phyloP scores from a whole-genome alignment of 30 jellyfish, hydroid and myxozoan genomes.

The Turritopsis rubra region DNA sequence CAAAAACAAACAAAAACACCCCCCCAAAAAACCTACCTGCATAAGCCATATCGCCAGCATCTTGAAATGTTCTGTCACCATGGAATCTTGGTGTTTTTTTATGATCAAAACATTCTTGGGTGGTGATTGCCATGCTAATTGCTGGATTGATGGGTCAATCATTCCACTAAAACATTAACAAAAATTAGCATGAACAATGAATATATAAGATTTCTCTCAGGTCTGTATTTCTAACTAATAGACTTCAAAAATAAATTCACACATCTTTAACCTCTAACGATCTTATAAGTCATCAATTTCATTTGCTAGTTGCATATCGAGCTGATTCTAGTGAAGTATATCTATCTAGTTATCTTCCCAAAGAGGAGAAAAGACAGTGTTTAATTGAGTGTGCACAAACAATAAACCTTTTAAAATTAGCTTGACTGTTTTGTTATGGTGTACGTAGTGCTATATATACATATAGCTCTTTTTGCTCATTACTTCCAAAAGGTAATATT shows the following conservation, averaged over 20 bases:
- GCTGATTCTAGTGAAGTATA: too few relatives aligned
- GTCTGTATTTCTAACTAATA: too few relatives aligned
- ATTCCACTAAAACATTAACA: slow-evolving; percentile 41
- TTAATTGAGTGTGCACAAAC: background rate
- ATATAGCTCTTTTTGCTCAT: too few relatives aligned
- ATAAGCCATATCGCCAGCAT: slow-evolving; percentile 63
- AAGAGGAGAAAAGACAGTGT: too few relatives aligned
- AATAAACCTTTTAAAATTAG: background rate
- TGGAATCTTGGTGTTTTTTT: slow-evolving; percentile 55
- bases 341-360: too few relatives aligned
- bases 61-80: slow-evolving; percentile 56
- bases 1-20: background rate
- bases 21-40: slow-evolving; percentile 35
- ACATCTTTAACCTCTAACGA: too few relatives aligned
- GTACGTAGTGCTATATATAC: background rate
- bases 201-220: too few relatives aligned
- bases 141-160: slow-evolving; percentile 66
- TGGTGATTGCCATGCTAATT: slow-evolving; percentile 57
- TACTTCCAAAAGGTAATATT: background rate
- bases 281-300: too few relatives aligned
- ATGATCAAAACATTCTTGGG: slow-evolving; percentile 67
- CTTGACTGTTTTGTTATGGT: background rate
- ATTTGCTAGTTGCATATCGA: too few relatives aligned
- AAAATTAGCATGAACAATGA: too few relatives aligned
- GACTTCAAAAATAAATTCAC: too few relatives aligned